Base-by-base conservation (phyloP, 2,888 invertebrate genomes). In the Nomada fabriciana region DNA sequence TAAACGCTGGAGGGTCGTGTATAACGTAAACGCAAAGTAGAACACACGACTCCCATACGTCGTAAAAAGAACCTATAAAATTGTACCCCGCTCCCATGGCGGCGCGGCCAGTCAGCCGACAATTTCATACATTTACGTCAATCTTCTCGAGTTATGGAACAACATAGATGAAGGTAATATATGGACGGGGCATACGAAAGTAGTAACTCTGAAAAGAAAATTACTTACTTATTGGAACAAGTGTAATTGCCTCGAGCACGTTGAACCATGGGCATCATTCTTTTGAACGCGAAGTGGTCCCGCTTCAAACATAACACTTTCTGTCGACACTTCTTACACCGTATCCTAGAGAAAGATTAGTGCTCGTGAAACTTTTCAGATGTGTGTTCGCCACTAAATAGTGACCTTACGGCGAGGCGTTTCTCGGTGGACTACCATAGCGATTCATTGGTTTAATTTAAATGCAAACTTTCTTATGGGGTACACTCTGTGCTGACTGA, bases 51-150 rank as follows among this genome's bases (percentile, higher is more conserved):
- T 91, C 87, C 90, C 89, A 88, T 89, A 89, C 90, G 91, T 92
- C 92, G 90, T 92, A 92, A 92, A 92, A 90, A 88, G 87, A 90
- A 89, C 91, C 91, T 91, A 90, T 91, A 92, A 92, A 92, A 91
- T 86, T 86, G 87, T 80, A 70, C 50, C 77, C 79, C 68, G 61
- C 43, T 67, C 76, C 76, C 80, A 70, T 61, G 77, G 74, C 84
- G 65, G 72, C 75, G 65, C 82, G 53, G 65, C 71, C 60, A 64
- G 71, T 67, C 83, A 53, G 69, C 69, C 68, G 59, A 70, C 86
- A 88, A 86, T 88, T 88, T 89, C 82, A 80, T 88, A 88, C 86
- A 85, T 88, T 83, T 85, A 85, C 80, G 85, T 88, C 86, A 83
- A 88, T 88, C 85, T 82, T 76, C 81, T 72, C 76, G 75, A 71